Conservation (phyloP, 2,797 vertebrate genomes). For the Danio tinwini region DNA sequence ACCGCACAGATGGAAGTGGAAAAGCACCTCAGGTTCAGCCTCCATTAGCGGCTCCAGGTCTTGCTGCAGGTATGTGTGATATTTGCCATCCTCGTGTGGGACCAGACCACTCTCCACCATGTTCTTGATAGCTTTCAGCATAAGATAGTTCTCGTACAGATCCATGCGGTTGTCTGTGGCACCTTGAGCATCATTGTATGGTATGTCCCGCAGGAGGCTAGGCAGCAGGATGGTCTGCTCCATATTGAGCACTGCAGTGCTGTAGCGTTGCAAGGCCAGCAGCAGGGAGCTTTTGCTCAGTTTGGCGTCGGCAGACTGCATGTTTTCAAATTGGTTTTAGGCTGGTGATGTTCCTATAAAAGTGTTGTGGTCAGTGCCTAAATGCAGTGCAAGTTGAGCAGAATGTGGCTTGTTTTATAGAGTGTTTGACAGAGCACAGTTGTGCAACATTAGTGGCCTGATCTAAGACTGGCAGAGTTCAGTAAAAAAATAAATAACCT, state of each 20-base stretch:
- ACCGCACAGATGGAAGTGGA: conserved; percentile 83
- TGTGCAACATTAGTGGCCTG: conserved; percentile 60
- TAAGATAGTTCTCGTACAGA: conserved; percentile 82
- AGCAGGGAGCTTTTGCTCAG: conserved; percentile 75
- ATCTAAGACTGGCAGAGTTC: conserved; percentile 60
- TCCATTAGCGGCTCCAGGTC: conserved; percentile 61
- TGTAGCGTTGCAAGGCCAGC: conserved; percentile 79
- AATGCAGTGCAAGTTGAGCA: conserved; percentile 62
- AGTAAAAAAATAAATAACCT: conserved; percentile 25
- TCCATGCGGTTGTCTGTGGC: conserved; percentile 63
- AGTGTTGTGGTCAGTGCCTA: conserved; percentile 55
- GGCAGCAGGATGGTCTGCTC: conserved; percentile 89
- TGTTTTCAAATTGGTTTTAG: conserved; percentile 62
- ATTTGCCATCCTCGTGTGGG: conserved; percentile 64
- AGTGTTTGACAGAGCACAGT: conserved; percentile 39
- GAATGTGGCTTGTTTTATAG: conserved; percentile 58
- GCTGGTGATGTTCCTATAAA: conserved; percentile 45
- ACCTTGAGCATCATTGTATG: conserved; percentile 62
- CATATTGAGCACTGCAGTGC: conserved; percentile 80
- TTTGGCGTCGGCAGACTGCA: conserved; percentile 74
- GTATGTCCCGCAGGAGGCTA: conserved; percentile 84
- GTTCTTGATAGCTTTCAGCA: conserved; percentile 84
- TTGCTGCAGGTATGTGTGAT: conserved; percentile 19
- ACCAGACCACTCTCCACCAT: conserved; percentile 79
- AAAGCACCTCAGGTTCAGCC: conserved; percentile 77